Base-by-base conservation (phyloP, 2,113 vertebrate genomes). In the Colius striatus region DNA sequence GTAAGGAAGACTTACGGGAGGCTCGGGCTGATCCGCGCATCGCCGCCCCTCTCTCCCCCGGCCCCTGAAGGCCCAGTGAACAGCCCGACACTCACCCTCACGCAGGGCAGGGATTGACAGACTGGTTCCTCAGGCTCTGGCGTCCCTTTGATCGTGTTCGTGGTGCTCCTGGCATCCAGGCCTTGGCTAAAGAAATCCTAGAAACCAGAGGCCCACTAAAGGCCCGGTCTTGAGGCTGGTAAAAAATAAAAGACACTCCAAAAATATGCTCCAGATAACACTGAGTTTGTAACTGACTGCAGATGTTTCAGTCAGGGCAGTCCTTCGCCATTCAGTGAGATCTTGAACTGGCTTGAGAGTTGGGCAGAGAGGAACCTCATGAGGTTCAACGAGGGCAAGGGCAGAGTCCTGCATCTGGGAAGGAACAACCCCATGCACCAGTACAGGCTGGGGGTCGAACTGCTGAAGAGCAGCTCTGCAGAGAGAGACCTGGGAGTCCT, bases 81-180 rank as follows among this genome's bases (percentile, higher is more conserved):
- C 16, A 19, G 50, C 66, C 29, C 2, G 4, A 1, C 0, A 2
- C 11, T 48, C 10, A 58, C 67, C 19, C 21, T 55, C 1, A 0
- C 25, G 19, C 29, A 4, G 1, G 7, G 29, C 5, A 11, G 29
- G 29, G 17, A 5, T 3, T 3, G 32, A 23, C 30, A 3, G 45
- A 36, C 29, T 29, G 4, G 54, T 17, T 16, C 1, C 3, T 8
- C 4, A 1, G 51, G 45, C 27, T 5, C 5, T 1, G 20, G 23
- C 73, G 62, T 29, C 3, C 1, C 6, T 12, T 8, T 13, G 30
- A 0, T 22, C 11, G 6, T 22, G 57, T 16, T 32, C 0, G 0
- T 12, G 34, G 48, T 53, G n/a, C 29, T 66, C 32, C 66, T 1
- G 1, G 13, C 34, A 6, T 34, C 50, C 55, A 6, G 53, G 30